phyloP scores from a whole-genome alignment of 2,888 invertebrate genomes.

The Diarsia mendica region DNA sequence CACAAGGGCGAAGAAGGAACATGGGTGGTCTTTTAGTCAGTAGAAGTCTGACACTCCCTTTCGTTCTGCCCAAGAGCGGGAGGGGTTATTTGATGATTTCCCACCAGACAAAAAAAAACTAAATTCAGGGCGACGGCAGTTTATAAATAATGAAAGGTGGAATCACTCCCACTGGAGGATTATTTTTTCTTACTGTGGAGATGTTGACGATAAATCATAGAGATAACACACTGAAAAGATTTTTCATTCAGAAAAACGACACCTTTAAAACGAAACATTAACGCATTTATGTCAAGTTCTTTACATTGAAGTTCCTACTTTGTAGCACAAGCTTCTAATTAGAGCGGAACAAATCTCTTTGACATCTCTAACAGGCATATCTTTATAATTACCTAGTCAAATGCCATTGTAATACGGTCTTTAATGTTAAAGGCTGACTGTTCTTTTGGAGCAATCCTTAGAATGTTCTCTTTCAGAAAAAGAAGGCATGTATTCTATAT shows the following conservation, averaged over 20 bases:
- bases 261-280: slow-evolving; percentile 18
- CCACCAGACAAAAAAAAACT: too few species aligned
- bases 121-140: neutral
- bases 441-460: neutral
- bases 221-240: too few species aligned
- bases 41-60: too few species aligned
- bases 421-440: neutral
- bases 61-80: too few species aligned
- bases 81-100: too few species aligned
- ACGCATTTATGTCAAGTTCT: slow-evolving; percentile 33
- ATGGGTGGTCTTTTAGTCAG: too few species aligned
- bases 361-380: slow-evolving; percentile 57
- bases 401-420: slow-evolving; percentile 36
- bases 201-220: too few species aligned
- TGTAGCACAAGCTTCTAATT: slow-evolving; percentile 48
- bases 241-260: slow-evolving; percentile 2
- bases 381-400: slow-evolving; percentile 62
- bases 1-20: too few species aligned
- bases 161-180: neutral
- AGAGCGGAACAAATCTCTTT: slow-evolving; percentile 63
- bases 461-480: neutral
- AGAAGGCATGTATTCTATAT: neutral
- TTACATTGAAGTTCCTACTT: slow-evolving; percentile 45
- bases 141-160: too few species aligned
- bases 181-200: too few species aligned